Conservation (phyloP, 2,888 invertebrate species). For the Lordiphosa fenestrarum region DNA sequence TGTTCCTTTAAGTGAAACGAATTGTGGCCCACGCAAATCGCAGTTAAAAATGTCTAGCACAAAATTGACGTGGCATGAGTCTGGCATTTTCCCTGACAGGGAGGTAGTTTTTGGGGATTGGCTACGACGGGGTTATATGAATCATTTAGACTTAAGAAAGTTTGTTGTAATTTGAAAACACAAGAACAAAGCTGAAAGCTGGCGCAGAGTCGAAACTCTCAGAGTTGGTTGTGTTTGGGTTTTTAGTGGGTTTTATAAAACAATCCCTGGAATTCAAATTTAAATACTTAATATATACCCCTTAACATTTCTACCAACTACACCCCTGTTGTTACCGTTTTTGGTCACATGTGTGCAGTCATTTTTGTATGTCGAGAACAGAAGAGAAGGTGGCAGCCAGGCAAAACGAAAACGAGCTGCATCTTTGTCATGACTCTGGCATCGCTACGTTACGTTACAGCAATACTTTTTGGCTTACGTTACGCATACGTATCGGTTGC, state of each 20-base stretch:
- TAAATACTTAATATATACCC: too few species aligned
- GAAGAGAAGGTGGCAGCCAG: conserved; percentile 4
- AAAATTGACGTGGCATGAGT: conserved; percentile 43
- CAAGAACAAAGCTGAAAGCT: too few species aligned
- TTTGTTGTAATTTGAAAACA: neutral
- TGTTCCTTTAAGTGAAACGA: conserved; percentile 17
- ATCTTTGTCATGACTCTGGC: conserved; percentile 54
- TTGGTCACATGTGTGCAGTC: conserved; percentile 17
- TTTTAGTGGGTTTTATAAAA: too few species aligned
- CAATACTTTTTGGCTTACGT: conserved; percentile 53
- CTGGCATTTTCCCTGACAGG: conserved; percentile 4
- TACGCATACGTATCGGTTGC: conserved; percentile 57
- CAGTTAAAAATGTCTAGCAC: conserved; percentile 52
- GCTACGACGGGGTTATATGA: conserved; percentile 1
- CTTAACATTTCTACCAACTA: neutral
- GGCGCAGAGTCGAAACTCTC: too few species aligned
- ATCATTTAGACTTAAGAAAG: conserved; percentile 1
- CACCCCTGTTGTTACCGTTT: conserved; percentile 4
- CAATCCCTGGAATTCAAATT: too few species aligned
- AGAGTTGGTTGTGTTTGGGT: too few species aligned
- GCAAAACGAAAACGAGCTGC: conserved; percentile 24
- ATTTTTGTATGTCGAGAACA: conserved; percentile 5
- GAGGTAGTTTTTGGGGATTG: neutral
- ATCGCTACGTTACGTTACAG: conserved; percentile 57
- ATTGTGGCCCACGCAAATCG: conserved; percentile 41